Base-by-base conservation (phyloP, 2,797 vertebrate species). In the Eupleurogrammus muticus region DNA sequence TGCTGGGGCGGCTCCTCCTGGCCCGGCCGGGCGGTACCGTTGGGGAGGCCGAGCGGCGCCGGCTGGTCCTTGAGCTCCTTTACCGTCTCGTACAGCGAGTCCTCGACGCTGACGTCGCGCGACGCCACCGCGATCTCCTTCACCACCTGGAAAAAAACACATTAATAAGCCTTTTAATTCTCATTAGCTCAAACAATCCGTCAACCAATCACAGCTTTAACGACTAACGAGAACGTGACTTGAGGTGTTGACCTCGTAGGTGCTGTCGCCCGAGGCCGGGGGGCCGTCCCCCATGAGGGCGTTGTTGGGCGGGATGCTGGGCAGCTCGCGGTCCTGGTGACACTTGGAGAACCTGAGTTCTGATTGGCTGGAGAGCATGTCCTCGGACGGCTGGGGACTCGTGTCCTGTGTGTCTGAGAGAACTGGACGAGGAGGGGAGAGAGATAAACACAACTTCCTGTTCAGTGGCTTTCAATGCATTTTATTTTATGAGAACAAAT, bases 41-140 rank as follows among this genome's bases (percentile, higher is more conserved):
- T 94, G 49, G 86, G 32, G 52, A 92, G 84, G 62, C 63, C 21
- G 4, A 66, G 76, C 40, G 84, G 65, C 0, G 50, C 2, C 0
- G 73, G 50, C 34, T 65, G 40, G 35, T 95, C 94, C 89, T 98
- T 99, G 52, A 98, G 92, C 87, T 99, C 97, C 86, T 97, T 99
- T 53, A 99, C 96, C 0, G 97, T 99, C 85, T 99, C 98, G 32
- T 99, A 99, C 63, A 99, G 91, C 24, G 96, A 98, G 89, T 99
- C 98, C 87, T 99, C 98, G 0, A 95, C 93, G 49, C 96, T 97
- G 81, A 97, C 94, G 70, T 99, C 97, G 47, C 96, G 96, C 4
- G 96, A 97, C 1, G 95, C 92, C 5, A 36, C 81, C 0, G 71
- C 90, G 0, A 69, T 95, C 50, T 97, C 96, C 87, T 98, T 94